Base-by-base conservation (phyloP, 1,140 invertebrate genomes). In the Polyergus mexicanus region DNA sequence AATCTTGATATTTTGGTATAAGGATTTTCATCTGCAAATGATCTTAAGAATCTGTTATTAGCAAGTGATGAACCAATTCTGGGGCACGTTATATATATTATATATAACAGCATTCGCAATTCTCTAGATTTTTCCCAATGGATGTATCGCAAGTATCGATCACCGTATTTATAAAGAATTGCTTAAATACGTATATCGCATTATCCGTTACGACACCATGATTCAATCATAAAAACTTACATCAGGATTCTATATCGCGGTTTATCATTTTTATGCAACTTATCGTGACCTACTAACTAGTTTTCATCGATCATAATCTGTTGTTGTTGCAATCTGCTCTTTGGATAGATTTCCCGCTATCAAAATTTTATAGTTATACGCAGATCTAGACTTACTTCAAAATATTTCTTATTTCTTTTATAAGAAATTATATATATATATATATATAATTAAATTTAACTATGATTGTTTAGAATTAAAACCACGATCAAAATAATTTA, bases 231-330 rank as follows among this genome's bases (percentile, higher is more conserved):
- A 65, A 38, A 10, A 77, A 66, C 22, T 56, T 69, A 35, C 35
- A 22, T 69, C 47, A 56, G 65, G 11, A 28, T 81, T 71, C n/a
- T 44, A 28, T 81, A 81, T 71, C 51, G 51, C 51, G 51, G 51
- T 81, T 81, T 58, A 71, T 69, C 22, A 80, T 56, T 69, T 69
- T 69, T 71, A 71, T 58, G 25, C 35, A 69, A 80, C 8, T 32
- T 56, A 69, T 56, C 22, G 51, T 11, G 22, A n/a, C 22, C 16
- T 56, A 41, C n/a, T 16, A 3, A 13, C 38, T 80, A 16, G 22
- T 71, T 81, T 81, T 71, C 35, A 80, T 80, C 51, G 65, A 58
- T 81, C 22, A 35, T 32, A 81, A 71, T 78, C 62, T 65, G 5
- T 41, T 41, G 51, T 74, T 74, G 32, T 74, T 74, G 51, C 35